Percentiles rank a stretch among this genome's conserved stretches.
Evolutionary conservation across 2,888 invertebrate species (phyloP).

Genomic region (Parnassius smintheus): DNA sequence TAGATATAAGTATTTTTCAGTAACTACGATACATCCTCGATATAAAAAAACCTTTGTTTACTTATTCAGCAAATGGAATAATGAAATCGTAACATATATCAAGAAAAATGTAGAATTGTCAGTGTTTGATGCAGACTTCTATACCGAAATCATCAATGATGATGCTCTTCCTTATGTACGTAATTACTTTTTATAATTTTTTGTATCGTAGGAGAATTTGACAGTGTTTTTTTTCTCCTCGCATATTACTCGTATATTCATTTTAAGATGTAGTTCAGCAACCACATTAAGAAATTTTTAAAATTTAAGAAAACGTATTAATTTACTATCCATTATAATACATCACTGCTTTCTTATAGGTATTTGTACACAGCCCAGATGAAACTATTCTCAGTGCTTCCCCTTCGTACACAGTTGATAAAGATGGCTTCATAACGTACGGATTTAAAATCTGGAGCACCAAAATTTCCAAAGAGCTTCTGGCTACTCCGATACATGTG

Average conservation of each 20-base stretch:
- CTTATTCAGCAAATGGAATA: slow-evolving; percentile 56
- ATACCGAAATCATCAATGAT: slow-evolving; percentile 58
- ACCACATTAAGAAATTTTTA: no score
- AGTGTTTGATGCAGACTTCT: slow-evolving; percentile 65
- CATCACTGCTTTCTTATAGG: slow-evolving; percentile 38
- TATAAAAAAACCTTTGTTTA: no score
- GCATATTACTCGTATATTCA: no score
- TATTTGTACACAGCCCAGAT: slow-evolving; percentile 67
- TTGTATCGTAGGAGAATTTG: no score
- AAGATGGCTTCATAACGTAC: slow-evolving; percentile 55
- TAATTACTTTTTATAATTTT: slow-evolving; percentile 5
- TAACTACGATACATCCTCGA: no score
- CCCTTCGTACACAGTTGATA: slow-evolving; percentile 48
- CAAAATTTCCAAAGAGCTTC: slow-evolving; percentile 55
- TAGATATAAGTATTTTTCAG: no score
- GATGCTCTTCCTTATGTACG: slow-evolving; percentile 60
- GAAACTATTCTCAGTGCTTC: slow-evolving; percentile 59
- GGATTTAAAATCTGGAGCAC: slow-evolving; percentile 64
- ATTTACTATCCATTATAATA: no score
- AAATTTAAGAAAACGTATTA: no score
- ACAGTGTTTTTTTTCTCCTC: no score
- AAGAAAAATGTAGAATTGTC: slow-evolving; percentile 64
- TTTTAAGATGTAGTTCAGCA: no score
- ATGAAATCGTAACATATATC: slow-evolving; percentile 39
- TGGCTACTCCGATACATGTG: slow-evolving; percentile 44